Conservation (phyloP, 2,797 vertebrate species). For the Propithecus deckenii region DNA sequence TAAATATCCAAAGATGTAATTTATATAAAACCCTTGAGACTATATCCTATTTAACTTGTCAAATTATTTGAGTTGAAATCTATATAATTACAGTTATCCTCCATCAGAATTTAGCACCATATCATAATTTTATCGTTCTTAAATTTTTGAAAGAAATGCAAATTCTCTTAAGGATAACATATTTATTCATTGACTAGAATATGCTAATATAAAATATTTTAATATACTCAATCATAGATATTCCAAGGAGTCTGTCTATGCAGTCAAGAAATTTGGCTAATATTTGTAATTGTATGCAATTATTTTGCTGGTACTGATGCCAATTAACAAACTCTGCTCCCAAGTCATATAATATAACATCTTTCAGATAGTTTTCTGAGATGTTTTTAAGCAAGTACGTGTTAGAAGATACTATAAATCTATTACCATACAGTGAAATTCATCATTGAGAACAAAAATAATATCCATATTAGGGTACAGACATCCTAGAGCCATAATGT, state of each 20-base stretch:
- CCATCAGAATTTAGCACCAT: neutral
- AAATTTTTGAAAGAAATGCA: neutral
- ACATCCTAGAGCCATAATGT: neutral
- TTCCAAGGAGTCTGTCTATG: neutral
- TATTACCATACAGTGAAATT: neutral
- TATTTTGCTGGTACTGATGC: neutral
- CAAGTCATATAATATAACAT: neutral
- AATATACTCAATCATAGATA: neutral
- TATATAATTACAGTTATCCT: neutral
- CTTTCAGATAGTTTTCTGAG: neutral
- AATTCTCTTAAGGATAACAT: neutral
- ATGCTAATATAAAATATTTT: neutral
- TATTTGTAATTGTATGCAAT: neutral
- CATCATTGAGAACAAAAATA: neutral
- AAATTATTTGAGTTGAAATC: neutral
- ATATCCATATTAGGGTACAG: neutral
- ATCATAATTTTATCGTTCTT: neutral
- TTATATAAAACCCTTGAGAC: neutral
- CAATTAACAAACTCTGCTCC: neutral
- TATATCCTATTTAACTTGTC: neutral
- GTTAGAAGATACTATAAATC: neutral
- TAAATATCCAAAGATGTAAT: neutral
- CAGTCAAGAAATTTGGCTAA: neutral
- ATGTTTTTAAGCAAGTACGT: neutral
- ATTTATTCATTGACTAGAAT: neutral